Percentiles rank a stretch among this genome's conserved stretches.
phyloP scores from a whole-genome alignment of 1,140 invertebrate genomes.

The Cyclina sinensis region DNA sequence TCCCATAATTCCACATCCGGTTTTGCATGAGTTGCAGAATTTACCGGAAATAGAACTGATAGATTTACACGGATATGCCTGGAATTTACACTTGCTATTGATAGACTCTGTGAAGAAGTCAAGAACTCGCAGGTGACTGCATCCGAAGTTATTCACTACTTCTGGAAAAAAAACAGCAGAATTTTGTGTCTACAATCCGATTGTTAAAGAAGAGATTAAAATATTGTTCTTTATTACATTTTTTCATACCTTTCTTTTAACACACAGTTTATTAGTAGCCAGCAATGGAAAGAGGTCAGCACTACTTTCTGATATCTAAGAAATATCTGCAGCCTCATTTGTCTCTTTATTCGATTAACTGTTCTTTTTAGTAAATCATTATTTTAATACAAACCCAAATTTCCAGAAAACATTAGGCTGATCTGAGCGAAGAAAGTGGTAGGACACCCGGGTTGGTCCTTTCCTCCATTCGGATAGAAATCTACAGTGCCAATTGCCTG shows the following conservation, averaged over 20 bases:
- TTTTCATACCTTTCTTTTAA: too few relatives aligned
- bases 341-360: too few relatives aligned
- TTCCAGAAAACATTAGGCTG: conserved; percentile 29
- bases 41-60: not conserved
- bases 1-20: conserved; percentile 49
- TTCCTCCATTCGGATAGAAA: conserved; percentile 61
- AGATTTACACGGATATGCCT: conserved; percentile 65
- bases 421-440: conserved; percentile 27
- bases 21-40: conserved; percentile 3
- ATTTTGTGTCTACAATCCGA: too few relatives aligned
- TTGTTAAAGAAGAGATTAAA: too few relatives aligned
- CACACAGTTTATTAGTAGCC: too few relatives aligned
- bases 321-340: too few relatives aligned
- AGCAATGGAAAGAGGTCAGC: too few relatives aligned
- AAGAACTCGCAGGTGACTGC: conserved; percentile 72
- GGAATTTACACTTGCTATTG: conserved; percentile 61
- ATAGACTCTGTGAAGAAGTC: conserved; percentile 76
- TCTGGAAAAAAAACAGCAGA: conserved; percentile 1
- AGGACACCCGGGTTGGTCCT: conserved; percentile 56
- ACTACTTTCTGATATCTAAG: too few relatives aligned
- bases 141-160: conserved; percentile 55
- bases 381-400: conserved; percentile 23
- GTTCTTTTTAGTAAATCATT: too few relatives aligned
- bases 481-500: conserved; percentile 44
- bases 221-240: too few relatives aligned